phyloP scores from a whole-genome alignment of 2,888 invertebrate species.

The Oligia strigilis region DNA sequence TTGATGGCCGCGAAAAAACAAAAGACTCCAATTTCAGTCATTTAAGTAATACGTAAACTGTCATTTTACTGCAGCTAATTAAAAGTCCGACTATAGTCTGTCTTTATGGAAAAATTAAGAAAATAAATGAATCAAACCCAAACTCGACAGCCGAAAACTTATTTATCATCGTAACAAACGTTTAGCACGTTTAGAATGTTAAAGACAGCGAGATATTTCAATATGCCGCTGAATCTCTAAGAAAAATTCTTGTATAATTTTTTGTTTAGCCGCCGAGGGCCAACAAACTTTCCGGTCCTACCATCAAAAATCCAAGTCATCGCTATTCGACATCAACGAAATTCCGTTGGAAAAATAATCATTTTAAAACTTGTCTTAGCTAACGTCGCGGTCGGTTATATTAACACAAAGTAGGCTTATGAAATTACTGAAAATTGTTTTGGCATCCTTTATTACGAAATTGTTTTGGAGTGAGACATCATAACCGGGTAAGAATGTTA shows the following conservation, averaged over 20 bases:
- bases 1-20: too few species aligned
- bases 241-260: constrained; percentile 74
- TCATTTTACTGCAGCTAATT: too few species aligned
- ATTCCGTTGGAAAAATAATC: constrained; percentile 78
- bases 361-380: constrained; percentile 71
- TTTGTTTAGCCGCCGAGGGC: constrained; percentile 71
- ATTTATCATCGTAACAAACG: constrained; percentile 32
- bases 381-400: constrained; percentile 52
- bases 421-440: constrained; percentile 65
- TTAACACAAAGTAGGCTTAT: constrained; percentile 63
- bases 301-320: constrained; percentile 79
- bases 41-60: too few species aligned
- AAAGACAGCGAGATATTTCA: constrained; percentile 70
- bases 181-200: constrained; percentile 60
- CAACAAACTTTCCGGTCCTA: constrained; percentile 71
- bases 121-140: background rate
- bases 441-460: constrained; percentile 55
- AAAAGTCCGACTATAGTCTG: background rate
- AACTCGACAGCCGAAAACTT: background rate
- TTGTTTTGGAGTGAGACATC: constrained; percentile 54
- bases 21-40: too few species aligned
- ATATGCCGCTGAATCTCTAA: constrained; percentile 64
- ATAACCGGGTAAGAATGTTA: constrained; percentile 51
- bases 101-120: background rate
- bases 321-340: constrained; percentile 74